Base-by-base conservation (phyloP, 2,113 vertebrate genomes). In the Sterrhoptilus dennistouni region DNA sequence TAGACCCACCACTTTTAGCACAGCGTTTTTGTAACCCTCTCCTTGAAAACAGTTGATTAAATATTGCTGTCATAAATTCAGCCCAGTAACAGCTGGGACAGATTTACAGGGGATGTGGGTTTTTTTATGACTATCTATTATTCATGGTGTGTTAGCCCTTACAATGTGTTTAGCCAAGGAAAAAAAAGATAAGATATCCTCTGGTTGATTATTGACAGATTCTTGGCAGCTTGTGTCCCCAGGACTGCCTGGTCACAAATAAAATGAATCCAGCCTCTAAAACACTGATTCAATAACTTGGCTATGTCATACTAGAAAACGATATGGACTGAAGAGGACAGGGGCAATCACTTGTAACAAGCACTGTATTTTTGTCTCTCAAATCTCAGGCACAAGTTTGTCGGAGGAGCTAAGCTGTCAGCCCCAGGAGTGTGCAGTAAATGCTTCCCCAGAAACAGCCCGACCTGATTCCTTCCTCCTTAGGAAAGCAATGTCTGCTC, bases 171-270 rank as follows among this genome's bases (percentile, higher is more conserved):
- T 97, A 95, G 93, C 92, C 83, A 89, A 95, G 83, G 64, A 81
- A 92, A 78, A 87, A 84, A 79, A 66, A 94, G 90, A 95, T 90
- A 96, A 97, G 90, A 95, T 97, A 97, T 74, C 81, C 72, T 72
- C 88, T 83, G 72, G 97, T 96, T 96, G 95, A 97, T 97, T 95
- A 97, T 97, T 97, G 96, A 97, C 95, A 97, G 94, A 42, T 83
- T 89, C 54, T 96, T 97, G 95, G 95, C 95, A 94, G 90, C 81
- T 89, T 92, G n/a, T 7, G 21, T 91, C 91, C 95, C 88, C 0
- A 0, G 69, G 56, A 95, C 81, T 83, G 78, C 92, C 68, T 74
- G 33, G 84, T 92, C 89, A 91, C 91, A 96, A 77, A 74, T 83
- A 94, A 97, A 96, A 93, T 64, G 3, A 97, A 94, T 77, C 50